Conservation (phyloP, 2,797 vertebrate species). For the Leptodactylus fallax region DNA sequence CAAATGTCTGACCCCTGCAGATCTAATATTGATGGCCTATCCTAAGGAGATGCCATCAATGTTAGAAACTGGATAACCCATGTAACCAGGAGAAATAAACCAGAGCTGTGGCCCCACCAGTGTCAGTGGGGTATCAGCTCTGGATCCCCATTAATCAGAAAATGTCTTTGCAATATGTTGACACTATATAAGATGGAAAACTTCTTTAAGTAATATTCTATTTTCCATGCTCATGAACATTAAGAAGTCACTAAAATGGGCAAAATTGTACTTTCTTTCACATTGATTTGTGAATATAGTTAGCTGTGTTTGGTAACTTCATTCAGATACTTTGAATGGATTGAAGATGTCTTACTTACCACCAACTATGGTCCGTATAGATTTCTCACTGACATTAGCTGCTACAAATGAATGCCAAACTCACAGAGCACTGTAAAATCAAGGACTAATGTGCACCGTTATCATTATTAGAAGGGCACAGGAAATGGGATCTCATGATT, state of each 20-base stretch:
- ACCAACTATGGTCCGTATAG: slow-evolving; percentile 66
- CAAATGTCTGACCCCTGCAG: too few species aligned
- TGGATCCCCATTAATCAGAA: too few species aligned
- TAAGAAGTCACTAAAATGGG: not conserved
- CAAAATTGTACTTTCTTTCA: not conserved
- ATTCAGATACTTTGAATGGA: slow-evolving; percentile 74
- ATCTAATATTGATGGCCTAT: too few species aligned
- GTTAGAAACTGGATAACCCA: too few species aligned
- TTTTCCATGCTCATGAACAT: not conserved
- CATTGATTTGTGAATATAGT: not conserved
- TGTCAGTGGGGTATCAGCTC: too few species aligned
- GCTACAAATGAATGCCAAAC: slow-evolving; percentile 76
- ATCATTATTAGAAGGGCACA: slow-evolving; percentile 71
- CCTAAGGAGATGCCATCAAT: too few species aligned
- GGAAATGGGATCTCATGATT: slow-evolving; percentile 72
- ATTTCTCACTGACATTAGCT: slow-evolving; percentile 77
- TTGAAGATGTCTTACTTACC: slow-evolving; percentile 62
- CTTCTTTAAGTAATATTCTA: slow-evolving; percentile 4
- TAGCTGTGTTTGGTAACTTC: slow-evolving; percentile 58
- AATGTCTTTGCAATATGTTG: too few species aligned
- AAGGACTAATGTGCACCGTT: slow-evolving; percentile 66
- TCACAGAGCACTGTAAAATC: slow-evolving; percentile 67
- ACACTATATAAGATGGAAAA: too few species aligned
- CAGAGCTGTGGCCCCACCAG: too few species aligned
- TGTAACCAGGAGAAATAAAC: too few species aligned